These are phyloP conservation scores for Myxocyprinus asiaticus DNA, from an alignment of 2,113 vertebrate genomes.

Conservation along the genomic window DNA sequence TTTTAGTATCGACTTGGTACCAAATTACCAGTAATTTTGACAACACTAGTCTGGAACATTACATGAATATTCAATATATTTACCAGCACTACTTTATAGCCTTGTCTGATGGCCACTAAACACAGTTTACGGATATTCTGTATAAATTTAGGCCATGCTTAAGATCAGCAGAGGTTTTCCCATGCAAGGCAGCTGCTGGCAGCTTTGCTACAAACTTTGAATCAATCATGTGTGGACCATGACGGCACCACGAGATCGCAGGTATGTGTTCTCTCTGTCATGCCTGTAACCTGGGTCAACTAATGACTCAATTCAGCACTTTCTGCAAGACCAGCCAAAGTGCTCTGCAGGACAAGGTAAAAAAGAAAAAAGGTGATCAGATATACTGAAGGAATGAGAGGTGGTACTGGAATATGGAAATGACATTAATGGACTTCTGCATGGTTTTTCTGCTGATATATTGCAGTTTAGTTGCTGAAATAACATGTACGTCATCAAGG, in stretches of 20 bases:
- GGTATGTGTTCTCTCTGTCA: constrained; percentile 15
- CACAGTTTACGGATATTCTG: too few species aligned
- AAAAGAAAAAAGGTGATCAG: not conserved
- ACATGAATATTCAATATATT: too few species aligned
- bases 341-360: not conserved
- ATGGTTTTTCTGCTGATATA: constrained; percentile 30
- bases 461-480: constrained; percentile 6
- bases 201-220: not conserved
- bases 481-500: constrained; percentile 5
- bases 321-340: constrained; percentile 17
- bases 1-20: too few species aligned
- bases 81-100: too few species aligned
- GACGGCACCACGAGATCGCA: constrained; percentile 12
- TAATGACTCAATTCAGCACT: constrained; percentile 32
- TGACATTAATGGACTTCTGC: constrained; percentile 20
- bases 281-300: constrained; percentile 28
- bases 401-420: constrained; percentile 8
- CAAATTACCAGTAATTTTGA: too few species aligned
- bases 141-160: too few species aligned
- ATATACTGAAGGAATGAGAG: not conserved
- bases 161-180: not conserved
- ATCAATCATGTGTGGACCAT: not conserved
- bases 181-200: not conserved
- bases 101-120: too few species aligned
- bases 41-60: too few species aligned